Evolutionary conservation across 2,113 vertebrate species (phyloP).

Genomic region (Chaenogobius annularis): DNA sequence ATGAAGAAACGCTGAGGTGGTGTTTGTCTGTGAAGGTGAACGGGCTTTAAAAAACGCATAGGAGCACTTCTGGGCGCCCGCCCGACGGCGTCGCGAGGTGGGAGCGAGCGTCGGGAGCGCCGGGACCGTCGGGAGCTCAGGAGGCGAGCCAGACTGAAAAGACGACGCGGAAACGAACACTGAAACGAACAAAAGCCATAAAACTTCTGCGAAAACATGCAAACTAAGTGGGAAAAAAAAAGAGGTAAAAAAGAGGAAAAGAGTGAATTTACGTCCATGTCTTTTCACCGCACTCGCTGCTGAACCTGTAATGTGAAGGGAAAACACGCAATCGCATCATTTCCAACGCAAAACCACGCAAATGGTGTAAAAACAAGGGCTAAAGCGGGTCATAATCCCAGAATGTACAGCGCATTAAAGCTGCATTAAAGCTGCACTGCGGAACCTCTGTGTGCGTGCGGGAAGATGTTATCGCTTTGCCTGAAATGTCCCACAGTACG

Average conservation of each 20-base stretch:
- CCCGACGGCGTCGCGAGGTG: too few relatives aligned
- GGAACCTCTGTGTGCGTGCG: neutral
- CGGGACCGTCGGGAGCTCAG: too few relatives aligned
- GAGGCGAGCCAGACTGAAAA: too few relatives aligned
- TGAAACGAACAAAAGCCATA: neutral
- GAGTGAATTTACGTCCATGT: neutral
- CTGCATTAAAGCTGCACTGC: neutral
- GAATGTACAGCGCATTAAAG: neutral
- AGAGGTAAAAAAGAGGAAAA: too few relatives aligned
- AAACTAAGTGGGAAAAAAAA: neutral
- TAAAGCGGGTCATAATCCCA: neutral
- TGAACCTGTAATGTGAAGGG: neutral
- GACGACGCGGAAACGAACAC: neutral
- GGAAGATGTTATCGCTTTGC: too few relatives aligned
- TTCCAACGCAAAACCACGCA: neutral
- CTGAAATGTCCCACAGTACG: too few relatives aligned
- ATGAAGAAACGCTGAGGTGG: too few relatives aligned
- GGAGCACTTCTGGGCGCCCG: neutral
- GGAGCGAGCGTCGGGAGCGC: neutral
- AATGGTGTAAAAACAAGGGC: neutral
- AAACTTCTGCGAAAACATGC: neutral
- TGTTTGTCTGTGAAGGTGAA: neutral
- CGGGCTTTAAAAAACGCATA: neutral
- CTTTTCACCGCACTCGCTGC: neutral
- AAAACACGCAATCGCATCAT: neutral